These are phyloP conservation scores for Nephrotoma appendiculata DNA, from an alignment of 2,888 invertebrate species.

Conservation along the genomic window DNA sequence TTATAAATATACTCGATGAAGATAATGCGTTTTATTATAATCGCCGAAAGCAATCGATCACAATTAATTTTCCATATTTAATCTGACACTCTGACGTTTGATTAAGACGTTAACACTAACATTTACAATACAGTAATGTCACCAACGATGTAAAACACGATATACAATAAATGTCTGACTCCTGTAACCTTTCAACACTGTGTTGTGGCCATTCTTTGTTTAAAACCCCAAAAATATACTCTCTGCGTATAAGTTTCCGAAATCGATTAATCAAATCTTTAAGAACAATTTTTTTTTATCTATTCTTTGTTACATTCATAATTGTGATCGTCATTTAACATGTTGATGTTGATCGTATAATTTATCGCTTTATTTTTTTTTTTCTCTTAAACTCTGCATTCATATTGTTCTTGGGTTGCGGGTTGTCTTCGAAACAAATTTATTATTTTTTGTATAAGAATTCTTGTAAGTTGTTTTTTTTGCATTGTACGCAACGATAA, in stretches of 20 bases:
- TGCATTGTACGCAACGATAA: background rate
- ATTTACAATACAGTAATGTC: background rate
- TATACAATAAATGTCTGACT: background rate
- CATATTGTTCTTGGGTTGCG: background rate
- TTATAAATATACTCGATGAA: too few species aligned
- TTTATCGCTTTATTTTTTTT: background rate
- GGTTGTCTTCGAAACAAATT: background rate
- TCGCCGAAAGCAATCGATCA: background rate
- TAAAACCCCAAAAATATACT: background rate
- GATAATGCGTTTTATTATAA: background rate
- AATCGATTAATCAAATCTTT: background rate
- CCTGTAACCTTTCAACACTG: background rate
- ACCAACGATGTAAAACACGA: background rate
- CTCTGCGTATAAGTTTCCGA: background rate
- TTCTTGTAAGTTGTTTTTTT: background rate
- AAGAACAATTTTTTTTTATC: background rate
- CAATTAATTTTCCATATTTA: background rate
- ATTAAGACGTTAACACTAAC: background rate
- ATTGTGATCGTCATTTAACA: background rate
- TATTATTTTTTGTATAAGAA: background rate
- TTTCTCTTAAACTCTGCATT: background rate
- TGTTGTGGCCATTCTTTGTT: background rate
- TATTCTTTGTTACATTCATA: background rate
- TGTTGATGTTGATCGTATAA: background rate
- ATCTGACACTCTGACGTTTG: background rate